Conservation (phyloP, 2,113 vertebrate species). For the Gavia stellata region DNA sequence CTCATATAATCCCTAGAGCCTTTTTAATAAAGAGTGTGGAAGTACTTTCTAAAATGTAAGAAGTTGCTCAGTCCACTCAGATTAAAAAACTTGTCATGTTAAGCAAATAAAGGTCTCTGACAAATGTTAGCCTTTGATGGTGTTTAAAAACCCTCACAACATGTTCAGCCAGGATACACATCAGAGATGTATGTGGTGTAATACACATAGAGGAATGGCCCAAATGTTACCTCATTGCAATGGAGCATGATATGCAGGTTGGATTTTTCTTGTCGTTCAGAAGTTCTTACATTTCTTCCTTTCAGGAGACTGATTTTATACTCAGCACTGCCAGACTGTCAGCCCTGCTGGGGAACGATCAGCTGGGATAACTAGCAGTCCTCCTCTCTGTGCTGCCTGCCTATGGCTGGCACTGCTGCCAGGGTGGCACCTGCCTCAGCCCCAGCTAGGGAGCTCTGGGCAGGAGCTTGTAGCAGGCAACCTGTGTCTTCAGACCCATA, state of each 20-base stretch:
- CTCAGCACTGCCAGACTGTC: neutral
- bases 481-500: neutral
- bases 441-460: neutral
- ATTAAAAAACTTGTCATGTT: neutral
- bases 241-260: neutral
- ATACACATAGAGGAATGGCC: neutral
- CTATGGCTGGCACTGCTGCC: accelerated
- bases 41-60: neutral
- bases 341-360: neutral
- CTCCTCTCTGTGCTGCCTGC: neutral
- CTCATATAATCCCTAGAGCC: neutral
- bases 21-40: neutral
- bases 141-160: neutral
- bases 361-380: neutral
- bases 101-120: neutral
- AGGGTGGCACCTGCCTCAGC: neutral
- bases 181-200: neutral
- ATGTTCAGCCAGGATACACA: neutral
- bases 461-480: neutral
- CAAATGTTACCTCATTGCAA: neutral
- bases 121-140: neutral
- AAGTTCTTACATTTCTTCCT: neutral
- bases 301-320: neutral
- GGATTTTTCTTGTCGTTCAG: neutral
- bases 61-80: neutral